phyloP scores from a whole-genome alignment of 2,888 invertebrate genomes.

The Cactoblastis cactorum region DNA sequence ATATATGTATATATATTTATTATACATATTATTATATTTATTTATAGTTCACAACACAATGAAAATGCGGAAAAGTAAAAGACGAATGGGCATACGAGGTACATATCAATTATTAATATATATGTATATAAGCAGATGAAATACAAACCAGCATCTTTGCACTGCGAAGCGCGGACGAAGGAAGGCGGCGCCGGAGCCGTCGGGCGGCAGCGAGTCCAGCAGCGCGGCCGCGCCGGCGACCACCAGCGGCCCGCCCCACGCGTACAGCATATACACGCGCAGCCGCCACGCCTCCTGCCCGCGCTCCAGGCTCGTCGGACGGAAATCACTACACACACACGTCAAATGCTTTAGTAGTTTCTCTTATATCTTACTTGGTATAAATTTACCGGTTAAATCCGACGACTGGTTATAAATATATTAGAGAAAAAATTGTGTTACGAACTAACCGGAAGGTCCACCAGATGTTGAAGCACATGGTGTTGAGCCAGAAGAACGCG shows the following conservation, averaged over 20 bases:
- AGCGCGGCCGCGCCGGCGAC: slow-evolving; percentile 87
- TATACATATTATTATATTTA: no score
- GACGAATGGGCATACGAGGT: no score
- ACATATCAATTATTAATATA: no score
- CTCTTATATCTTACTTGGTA: not conserved
- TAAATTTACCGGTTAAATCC: no score
- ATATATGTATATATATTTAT: no score
- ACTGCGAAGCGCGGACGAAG: slow-evolving; percentile 89
- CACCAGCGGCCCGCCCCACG: slow-evolving; percentile 90
- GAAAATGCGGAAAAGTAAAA: no score
- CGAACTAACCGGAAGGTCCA: slow-evolving; percentile 92
- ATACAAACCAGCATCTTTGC: slow-evolving; percentile 83
- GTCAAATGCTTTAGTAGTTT: not conserved
- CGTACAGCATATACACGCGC: slow-evolving; percentile 89
- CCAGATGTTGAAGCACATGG: slow-evolving; percentile 97
- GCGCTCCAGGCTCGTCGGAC: slow-evolving; percentile 91
- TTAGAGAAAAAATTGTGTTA: not conserved
- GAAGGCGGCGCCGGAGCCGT: slow-evolving; percentile 76
- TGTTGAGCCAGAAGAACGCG: slow-evolving; percentile 95
- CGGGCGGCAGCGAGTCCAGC: slow-evolving; percentile 82
- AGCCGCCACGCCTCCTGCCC: slow-evolving; percentile 90
- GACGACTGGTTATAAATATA: not conserved
- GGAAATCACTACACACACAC: slow-evolving; percentile 82
- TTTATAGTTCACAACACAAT: no score
- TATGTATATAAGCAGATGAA: no score